These are phyloP conservation scores for Seladonia tumulorum DNA, from an alignment of 2,888 invertebrate genomes.

Conservation along the genomic window DNA sequence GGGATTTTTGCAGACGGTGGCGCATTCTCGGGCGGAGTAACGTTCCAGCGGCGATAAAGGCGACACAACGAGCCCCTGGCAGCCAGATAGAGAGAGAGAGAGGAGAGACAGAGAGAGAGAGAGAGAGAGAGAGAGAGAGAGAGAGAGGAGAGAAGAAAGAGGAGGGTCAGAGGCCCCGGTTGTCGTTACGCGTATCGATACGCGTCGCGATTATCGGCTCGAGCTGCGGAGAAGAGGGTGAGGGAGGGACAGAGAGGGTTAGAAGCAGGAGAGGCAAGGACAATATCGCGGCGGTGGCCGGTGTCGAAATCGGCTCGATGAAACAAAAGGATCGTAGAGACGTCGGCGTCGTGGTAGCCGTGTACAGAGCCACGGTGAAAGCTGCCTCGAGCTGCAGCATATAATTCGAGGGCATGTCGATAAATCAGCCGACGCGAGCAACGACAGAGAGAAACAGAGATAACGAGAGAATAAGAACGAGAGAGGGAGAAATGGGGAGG, in stretches of 20 bases:
- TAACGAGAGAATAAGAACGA: constrained; percentile 11
- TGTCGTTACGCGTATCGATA: constrained; percentile 54
- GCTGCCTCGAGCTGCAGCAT: constrained; percentile 58
- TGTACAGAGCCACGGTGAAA: constrained; percentile 58
- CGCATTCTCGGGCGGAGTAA: constrained; percentile 35
- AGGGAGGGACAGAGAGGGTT: background rate
- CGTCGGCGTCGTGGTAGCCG: constrained; percentile 43
- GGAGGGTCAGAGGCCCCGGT: constrained; percentile 12
- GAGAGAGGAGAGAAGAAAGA: background rate
- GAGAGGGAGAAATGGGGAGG: constrained; percentile 11
- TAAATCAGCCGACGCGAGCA: constrained; percentile 64
- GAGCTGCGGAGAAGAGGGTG: background rate
- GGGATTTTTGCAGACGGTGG: constrained; percentile 52
- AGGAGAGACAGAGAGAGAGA: too few relatives aligned
- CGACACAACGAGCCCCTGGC: constrained; percentile 23
- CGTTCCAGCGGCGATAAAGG: constrained; percentile 47
- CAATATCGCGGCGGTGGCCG: constrained; percentile 50
- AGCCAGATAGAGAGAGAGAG: background rate
- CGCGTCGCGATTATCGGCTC: constrained; percentile 5
- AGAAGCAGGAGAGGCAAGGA: constrained; percentile 45
- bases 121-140: background rate
- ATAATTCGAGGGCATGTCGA: constrained; percentile 74
- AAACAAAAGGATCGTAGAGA: constrained; percentile 63
- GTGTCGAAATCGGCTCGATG: constrained; percentile 63
- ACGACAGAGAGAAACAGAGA: constrained; percentile 6